phyloP scores from a whole-genome alignment of 2,113 vertebrate species.

The Labeo catla region DNA sequence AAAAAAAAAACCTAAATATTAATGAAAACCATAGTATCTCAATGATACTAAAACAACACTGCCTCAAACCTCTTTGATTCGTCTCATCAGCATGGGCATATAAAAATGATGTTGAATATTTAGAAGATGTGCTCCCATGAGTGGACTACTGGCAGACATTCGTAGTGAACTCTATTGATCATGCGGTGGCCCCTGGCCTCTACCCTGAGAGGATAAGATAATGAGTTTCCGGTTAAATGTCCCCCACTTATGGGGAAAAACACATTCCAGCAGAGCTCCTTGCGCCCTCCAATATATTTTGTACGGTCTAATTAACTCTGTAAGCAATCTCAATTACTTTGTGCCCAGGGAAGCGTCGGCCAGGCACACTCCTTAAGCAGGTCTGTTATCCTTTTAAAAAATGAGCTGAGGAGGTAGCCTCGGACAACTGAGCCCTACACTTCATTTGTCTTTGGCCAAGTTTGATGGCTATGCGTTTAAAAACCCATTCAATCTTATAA shows the following conservation, averaged over 20 bases:
- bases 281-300: slow-evolving; percentile 78
- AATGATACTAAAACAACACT: neutral
- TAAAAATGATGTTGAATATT: slow-evolving; percentile 48
- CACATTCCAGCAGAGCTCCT: slow-evolving; percentile 56
- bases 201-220: slow-evolving; percentile 54
- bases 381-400: slow-evolving; percentile 84
- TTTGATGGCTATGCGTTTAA: slow-evolving; percentile 97
- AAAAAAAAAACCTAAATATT: neutral
- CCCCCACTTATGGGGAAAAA: slow-evolving; percentile 59
- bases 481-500: slow-evolving; percentile 99
- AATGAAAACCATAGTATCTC: neutral
- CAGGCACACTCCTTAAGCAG: slow-evolving; percentile 77
- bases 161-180: slow-evolving; percentile 53
- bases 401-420: slow-evolving; percentile 83
- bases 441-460: slow-evolving; percentile 96
- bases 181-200: slow-evolving; percentile 35
- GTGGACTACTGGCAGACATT: slow-evolving; percentile 39
- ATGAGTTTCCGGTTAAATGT: slow-evolving; percentile 64
- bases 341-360: slow-evolving; percentile 76
- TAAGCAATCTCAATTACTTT: slow-evolving; percentile 82
- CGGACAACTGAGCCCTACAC: slow-evolving; percentile 91
- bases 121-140: slow-evolving; percentile 10
- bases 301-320: slow-evolving; percentile 81
- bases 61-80: neutral
- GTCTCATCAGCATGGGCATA: neutral